Conservation (phyloP, 1,140 invertebrate genomes). For the Meloidogyne floridensis region DNA sequence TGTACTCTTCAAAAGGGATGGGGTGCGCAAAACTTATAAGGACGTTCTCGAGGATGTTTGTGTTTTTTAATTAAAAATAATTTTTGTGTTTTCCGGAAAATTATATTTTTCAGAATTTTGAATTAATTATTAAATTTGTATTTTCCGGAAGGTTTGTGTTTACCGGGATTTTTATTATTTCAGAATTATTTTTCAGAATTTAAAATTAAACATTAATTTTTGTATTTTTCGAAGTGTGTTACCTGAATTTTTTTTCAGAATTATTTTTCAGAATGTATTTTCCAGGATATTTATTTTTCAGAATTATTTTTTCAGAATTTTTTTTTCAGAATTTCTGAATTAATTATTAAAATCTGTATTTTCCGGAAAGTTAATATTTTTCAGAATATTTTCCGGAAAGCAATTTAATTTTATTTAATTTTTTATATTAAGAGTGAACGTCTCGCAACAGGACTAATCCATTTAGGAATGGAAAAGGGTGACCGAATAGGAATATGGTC, state of each 20-base stretch:
- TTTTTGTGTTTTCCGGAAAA: too few relatives aligned
- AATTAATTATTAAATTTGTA: too few relatives aligned
- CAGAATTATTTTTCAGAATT: too few relatives aligned
- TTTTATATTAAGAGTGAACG: conserved; percentile 72
- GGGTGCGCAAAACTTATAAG: conserved; percentile 58
- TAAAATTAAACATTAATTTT: too few relatives aligned
- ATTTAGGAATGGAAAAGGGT: conserved; percentile 77
- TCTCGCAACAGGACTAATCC: conserved; percentile 78
- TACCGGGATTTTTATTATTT: too few relatives aligned
- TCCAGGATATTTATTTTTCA: too few relatives aligned
- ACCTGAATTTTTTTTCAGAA: too few relatives aligned
- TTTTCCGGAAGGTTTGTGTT: too few relatives aligned
- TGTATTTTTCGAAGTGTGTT: too few relatives aligned
- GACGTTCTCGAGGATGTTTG: conserved; percentile 57
- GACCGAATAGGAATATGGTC: conserved; percentile 86
- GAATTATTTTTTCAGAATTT: neutral
- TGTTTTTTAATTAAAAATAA: neutral
- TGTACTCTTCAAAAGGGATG: conserved; percentile 60
- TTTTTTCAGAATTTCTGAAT: neutral
- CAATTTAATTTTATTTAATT: neutral
- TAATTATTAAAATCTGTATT: too few relatives aligned
- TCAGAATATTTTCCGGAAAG: too few relatives aligned
- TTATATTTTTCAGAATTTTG: neutral
- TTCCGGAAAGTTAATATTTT: neutral
- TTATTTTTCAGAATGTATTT: too few relatives aligned